phyloP scores from a whole-genome alignment of 2,888 invertebrate species.

The Sceliomorpha sp. region DNA sequence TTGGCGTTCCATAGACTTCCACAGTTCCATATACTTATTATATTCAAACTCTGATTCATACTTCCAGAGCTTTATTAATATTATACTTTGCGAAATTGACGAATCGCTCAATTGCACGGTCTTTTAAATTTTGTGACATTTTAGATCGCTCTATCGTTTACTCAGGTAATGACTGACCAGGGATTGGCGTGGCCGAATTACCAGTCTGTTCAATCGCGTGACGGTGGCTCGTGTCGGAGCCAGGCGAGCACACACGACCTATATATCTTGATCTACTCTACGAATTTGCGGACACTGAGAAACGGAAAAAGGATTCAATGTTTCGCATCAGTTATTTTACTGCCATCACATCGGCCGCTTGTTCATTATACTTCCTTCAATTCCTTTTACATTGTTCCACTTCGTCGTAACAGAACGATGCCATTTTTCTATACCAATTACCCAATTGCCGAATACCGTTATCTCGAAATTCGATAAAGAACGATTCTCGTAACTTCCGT shows the following conservation, averaged over 20 bases:
- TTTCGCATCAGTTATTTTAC: conserved; percentile 18
- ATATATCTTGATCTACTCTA: conserved; percentile 31
- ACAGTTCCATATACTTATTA: too few relatives aligned
- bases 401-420: too few relatives aligned
- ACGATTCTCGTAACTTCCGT: not conserved
- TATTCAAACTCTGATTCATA: too few relatives aligned
- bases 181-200: conserved; percentile 65
- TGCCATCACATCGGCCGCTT: conserved; percentile 9
- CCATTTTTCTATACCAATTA: too few relatives aligned
- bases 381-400: not conserved
- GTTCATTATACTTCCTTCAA: conserved; percentile 8
- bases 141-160: conserved; percentile 23
- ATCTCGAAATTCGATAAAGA: not conserved
- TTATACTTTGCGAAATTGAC: conserved; percentile 3
- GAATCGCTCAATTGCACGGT: conserved; percentile 37
- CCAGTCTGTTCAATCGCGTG: conserved; percentile 47
- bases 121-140: conserved; percentile 47
- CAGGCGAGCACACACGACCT: conserved; percentile 44
- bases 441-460: too few relatives aligned
- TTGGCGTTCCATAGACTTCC: too few relatives aligned
- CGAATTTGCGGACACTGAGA: conserved; percentile 13
- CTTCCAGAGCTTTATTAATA: too few relatives aligned
- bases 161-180: conserved; percentile 57
- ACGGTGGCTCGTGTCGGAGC: conserved; percentile 54
- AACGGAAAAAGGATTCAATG: conserved; percentile 6